Evolutionary conservation across 2,888 invertebrate species (phyloP), one percentile per base, ranked within the genome.

Genomic region (Leptura quadrifasciata): DNA sequence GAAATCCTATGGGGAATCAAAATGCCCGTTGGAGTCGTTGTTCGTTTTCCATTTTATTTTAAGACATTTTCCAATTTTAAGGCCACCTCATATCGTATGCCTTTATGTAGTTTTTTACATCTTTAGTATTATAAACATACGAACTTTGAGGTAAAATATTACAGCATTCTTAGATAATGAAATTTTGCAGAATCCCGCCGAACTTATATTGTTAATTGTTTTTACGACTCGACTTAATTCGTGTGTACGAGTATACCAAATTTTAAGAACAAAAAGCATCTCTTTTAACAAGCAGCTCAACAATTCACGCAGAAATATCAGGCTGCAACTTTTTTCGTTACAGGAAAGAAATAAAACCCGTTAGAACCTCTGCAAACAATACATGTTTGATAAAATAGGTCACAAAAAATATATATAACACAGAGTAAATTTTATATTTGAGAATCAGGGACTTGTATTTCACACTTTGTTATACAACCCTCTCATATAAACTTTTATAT

Each of bases 21-120:
- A 27, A 47, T 47, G 57, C 58, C 24, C 58, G 24, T n/a, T 24
- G 58, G 58, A 58, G 15, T 27, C 58, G 21, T n/a, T n/a, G 58
- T n/a, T 58, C 58, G 58, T 58, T 58, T 58, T 15, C 58, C 27
- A n/a, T 58, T 58, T 58, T 58, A 58, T 58, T 58, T 24, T 58
- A 27, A 58, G 27, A 21, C 24, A 58, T 12, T 58, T 27, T 9
- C 27, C 24, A 27, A 27, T 27, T 27, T 5, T n/a, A 58, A 21
- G 21, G 57, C 21, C 57, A 57, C 15, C 10, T 57, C 21, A n/a
- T 21, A 21, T 21, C 15, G 12, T 21, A 27, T 24, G 27, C 21
- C 27, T 58, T 58, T 27, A 27, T 20, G 12, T 21, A 24, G 10
- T 24, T 58, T 58, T 12, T 24, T 58, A 21, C 21, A 58, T 6